These are phyloP conservation scores for Hetaerina americana DNA, from an alignment of 1,140 invertebrate genomes.

Conservation along the genomic window DNA sequence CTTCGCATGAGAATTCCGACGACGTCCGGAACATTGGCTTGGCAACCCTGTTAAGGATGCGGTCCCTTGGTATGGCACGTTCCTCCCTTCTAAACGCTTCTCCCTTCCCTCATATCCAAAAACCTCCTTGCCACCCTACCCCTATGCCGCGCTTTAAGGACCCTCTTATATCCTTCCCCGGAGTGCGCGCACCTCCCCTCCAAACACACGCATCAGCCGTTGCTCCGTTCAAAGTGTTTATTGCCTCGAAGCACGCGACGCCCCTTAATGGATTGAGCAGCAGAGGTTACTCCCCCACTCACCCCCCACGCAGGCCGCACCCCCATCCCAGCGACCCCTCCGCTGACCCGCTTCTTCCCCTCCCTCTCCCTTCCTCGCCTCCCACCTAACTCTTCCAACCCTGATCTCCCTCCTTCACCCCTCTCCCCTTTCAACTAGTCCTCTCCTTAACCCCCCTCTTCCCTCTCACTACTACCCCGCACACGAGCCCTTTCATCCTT, in stretches of 20 bases:
- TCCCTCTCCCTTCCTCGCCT: neutral
- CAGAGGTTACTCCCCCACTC: neutral
- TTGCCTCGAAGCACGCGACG: neutral
- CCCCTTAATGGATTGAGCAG: neutral
- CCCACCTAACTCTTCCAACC: neutral
- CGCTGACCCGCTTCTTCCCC: neutral
- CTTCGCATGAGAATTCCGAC: too few relatives aligned
- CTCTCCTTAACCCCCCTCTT: neutral
- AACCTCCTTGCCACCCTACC: neutral
- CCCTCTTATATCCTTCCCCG: neutral
- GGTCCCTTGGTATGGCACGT: too few relatives aligned
- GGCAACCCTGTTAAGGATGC: too few relatives aligned
- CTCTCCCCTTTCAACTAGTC: neutral
- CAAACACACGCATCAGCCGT: neutral
- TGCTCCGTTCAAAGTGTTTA: neutral
- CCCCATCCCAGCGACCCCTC: neutral
- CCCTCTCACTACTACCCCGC: too few relatives aligned
- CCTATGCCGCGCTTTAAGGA: neutral
- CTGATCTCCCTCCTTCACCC: neutral
- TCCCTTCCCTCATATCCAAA: neutral
- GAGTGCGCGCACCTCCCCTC: neutral
- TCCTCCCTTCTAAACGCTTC: too few relatives aligned
- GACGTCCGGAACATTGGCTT: too few relatives aligned
- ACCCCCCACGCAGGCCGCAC: too few relatives aligned
- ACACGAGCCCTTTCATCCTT: too few relatives aligned